Evolutionary conservation across 1,140 invertebrate genomes (phyloP), one percentile per base, ranked within the genome.

Genomic region (Hermetia illucens): DNA sequence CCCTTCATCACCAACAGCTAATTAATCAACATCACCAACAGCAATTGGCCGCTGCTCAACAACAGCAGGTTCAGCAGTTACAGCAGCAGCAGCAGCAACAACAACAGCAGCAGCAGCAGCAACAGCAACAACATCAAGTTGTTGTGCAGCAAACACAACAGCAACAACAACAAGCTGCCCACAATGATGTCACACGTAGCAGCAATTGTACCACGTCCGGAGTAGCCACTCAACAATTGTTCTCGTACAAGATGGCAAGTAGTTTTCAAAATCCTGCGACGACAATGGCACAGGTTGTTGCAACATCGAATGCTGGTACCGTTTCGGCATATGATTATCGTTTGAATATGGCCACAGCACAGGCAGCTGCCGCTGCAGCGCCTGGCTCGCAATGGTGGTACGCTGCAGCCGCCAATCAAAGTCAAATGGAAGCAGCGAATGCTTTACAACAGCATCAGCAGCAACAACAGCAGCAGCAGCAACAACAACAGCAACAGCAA

Each of bases 171-270:
- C 63, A 70, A 49, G 67, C 69, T 46, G 63, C 63, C 36, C 52
- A 62, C 58, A 70, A 56, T 55, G 68, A 65, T 44, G 64, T 66
- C 40, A 62, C 61, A n/a, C 52, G 63, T 22, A 65, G 59, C 40
- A 65, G 59, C 40, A 68, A 62, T 41, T 70, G 66, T 45, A 70
- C 69, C 36, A 68, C 68, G 10, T 65, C 75, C 32, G 74, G 71
- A 21, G 63, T 68, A 33, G 61, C 66, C 12, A 72, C 74, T 35
- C 79, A 82, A 54, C 81, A 83, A 57, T 67, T 83, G 43, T 82
- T 82, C 55, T 75, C 76, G 41, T 85, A 85, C 64, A 85, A 84
- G 69, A 82, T 84, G 79, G 76, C 79, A 54, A 77, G 75, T 53
- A 77, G 75, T 53, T 80, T 82, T 66, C 75, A 80, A 45, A 79